These are phyloP conservation scores for Microctenopoma stevenorrisi DNA, from an alignment of 2,797 vertebrate species.

Conservation along the genomic window DNA sequence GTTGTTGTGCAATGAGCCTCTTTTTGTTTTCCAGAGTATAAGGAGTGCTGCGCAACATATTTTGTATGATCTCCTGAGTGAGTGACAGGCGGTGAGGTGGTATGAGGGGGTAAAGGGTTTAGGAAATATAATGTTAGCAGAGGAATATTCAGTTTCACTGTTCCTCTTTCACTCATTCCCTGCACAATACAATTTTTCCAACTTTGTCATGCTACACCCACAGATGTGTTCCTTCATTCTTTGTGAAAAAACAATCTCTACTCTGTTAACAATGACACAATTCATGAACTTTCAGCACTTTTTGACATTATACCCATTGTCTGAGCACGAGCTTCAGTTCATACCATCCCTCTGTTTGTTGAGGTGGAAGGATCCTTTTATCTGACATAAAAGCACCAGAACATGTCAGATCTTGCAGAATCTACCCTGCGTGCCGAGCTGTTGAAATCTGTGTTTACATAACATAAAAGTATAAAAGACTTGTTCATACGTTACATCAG, in stretches of 20 bases:
- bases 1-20: not conserved
- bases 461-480: not conserved
- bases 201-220: not conserved
- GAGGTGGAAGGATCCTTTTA: not conserved
- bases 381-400: not conserved
- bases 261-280: constrained; percentile 36
- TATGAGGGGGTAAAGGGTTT: not conserved
- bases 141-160: not conserved
- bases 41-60: not conserved
- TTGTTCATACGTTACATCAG: not conserved
- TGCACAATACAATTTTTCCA: not conserved
- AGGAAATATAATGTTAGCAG: not conserved
- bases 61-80: not conserved
- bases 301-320: not conserved
- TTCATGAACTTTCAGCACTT: not conserved
- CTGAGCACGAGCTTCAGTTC: not conserved
- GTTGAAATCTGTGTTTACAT: constrained; percentile 18
- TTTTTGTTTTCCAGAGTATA: constrained; percentile 5
- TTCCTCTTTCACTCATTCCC: not conserved
- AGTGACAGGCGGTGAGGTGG: no score
- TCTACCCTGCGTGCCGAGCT: not conserved
- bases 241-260: not conserved
- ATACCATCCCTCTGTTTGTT: not conserved
- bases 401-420: constrained; percentile 33
- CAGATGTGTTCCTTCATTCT: constrained; percentile 13